Percentiles rank a stretch among this genome's conserved stretches.
Evolutionary conservation across 2,113 vertebrate genomes (phyloP).

Genomic region (Todiramphus chloris): DNA sequence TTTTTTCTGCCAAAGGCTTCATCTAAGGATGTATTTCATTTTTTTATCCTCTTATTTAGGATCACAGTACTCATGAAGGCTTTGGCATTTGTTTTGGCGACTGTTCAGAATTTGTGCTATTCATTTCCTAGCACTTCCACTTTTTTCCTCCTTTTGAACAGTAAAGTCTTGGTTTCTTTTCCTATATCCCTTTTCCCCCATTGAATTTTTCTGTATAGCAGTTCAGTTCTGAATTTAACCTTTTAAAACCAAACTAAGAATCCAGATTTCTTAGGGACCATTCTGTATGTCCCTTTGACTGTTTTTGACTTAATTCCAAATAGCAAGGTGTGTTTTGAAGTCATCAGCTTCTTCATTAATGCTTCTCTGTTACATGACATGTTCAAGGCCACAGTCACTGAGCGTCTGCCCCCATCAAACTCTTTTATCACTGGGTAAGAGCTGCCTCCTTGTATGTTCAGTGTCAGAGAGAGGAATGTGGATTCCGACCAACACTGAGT

Average conservation of each 20-base stretch:
- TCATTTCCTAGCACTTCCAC: not conserved
- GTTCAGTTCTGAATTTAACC: not conserved
- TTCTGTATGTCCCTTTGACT: not conserved
- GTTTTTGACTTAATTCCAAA: not conserved
- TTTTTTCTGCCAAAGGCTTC: not conserved
- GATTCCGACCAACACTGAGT: not conserved
- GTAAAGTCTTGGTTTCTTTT: not conserved
- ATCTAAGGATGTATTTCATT: not conserved
- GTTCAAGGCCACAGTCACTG: not conserved
- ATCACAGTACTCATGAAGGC: not conserved
- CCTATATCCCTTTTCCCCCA: rapidly evolving
- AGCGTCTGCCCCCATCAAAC: not conserved
- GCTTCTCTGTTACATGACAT: not conserved
- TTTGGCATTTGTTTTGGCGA: not conserved
- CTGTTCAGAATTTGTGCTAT: not conserved
- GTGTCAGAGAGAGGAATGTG: not conserved
- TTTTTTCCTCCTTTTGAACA: not conserved
- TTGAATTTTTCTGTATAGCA: not conserved
- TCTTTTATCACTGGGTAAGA: not conserved
- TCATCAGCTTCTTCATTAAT: not conserved
- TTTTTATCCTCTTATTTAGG: not conserved
- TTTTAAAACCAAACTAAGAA: not conserved
- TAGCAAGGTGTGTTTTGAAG: not conserved
- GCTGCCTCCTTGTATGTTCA: rapidly evolving
- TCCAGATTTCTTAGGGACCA: not conserved